Conservation (phyloP, 2,113 vertebrate genomes). For the Petrocephalus microphthalmus region DNA sequence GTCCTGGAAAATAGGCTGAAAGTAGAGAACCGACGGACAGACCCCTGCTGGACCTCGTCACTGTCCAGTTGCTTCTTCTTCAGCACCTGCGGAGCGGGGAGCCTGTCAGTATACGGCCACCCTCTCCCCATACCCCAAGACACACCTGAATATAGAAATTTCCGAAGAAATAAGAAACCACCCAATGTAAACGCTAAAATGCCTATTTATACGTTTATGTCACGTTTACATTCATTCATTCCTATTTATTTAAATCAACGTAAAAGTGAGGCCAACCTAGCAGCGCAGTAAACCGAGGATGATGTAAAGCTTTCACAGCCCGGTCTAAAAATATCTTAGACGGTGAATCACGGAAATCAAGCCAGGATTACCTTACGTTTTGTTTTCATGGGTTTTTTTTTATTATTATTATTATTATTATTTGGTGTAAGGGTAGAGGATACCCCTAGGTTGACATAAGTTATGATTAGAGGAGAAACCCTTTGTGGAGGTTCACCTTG, state of each 20-base stretch:
- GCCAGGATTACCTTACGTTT: neutral
- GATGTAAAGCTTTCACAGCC: neutral
- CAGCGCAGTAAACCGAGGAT: neutral
- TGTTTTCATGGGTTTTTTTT: neutral
- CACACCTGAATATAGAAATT: too few species aligned
- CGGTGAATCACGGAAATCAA: neutral
- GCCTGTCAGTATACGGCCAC: neutral
- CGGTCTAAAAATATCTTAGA: neutral
- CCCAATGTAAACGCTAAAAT: neutral
- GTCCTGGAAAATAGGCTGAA: constrained; percentile 82
- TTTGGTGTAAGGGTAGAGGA: neutral
- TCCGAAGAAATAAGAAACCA: neutral
- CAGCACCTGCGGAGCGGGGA: constrained; percentile 70
- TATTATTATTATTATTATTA: neutral
- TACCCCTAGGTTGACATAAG: neutral
- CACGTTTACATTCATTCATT: neutral
- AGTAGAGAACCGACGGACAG: constrained; percentile 81
- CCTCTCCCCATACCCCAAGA: neutral
- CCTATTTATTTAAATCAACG: neutral
- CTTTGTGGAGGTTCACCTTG: neutral
- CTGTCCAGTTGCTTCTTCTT: constrained; percentile 72
- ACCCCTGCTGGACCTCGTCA: constrained; percentile 71
- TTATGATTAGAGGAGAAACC: neutral
- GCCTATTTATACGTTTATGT: neutral
- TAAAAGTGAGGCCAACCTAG: neutral